phyloP scores from a whole-genome alignment of 23 tunicate genomes.

The Halocynthia aurantium region DNA sequence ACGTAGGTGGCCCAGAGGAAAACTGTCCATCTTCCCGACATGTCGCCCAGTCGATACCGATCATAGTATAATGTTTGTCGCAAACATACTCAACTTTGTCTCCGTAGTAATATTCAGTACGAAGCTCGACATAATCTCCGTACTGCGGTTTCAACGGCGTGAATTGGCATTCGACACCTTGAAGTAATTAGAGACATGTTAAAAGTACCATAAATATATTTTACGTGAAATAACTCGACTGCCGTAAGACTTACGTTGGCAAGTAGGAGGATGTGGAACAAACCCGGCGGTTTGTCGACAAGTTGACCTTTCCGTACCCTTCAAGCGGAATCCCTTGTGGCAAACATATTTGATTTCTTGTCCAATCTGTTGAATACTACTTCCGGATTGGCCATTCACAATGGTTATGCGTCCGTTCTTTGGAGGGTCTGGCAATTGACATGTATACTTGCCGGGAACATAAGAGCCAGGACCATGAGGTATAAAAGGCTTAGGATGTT shows the following conservation, averaged over 20 bases:
- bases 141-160: constrained; percentile 4
- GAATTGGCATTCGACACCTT: too few species aligned
- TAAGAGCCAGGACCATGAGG: too few species aligned
- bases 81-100: constrained; percentile 12
- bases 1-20: constrained; percentile 3
- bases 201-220: too few species aligned
- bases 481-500: too few species aligned
- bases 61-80: constrained; percentile 7
- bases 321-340: neutral
- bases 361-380: too few species aligned
- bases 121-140: neutral
- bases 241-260: neutral
- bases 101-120: constrained; percentile 3
- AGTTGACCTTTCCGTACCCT: neutral
- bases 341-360: neutral
- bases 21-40: constrained; percentile 29
- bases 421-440: too few species aligned
- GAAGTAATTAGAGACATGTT: too few species aligned
- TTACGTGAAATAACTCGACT: too few species aligned
- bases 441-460: too few species aligned
- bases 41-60: neutral
- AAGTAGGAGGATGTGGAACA: constrained; percentile 6
- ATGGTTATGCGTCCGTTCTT: too few species aligned
- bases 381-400: too few species aligned
- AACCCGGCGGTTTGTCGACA: neutral